A percentile compares a stretch with the other conserved stretches of the same genome.
Conservation (phyloP, 1,140 invertebrate genomes). For the Elysia chlorotica region DNA sequence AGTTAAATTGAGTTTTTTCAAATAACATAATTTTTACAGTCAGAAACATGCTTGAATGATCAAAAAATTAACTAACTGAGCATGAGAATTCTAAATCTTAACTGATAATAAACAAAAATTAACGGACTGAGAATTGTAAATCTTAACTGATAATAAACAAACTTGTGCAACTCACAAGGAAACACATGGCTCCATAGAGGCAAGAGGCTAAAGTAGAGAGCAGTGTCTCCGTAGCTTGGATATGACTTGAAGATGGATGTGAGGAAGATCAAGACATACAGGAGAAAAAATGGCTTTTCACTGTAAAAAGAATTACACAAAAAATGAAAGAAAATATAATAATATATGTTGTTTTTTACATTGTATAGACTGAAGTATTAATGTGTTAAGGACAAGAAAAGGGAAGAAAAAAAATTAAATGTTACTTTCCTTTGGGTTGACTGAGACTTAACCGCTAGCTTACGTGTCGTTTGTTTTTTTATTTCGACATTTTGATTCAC, state of each 20-base stretch:
- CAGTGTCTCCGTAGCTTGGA: constrained; percentile 92
- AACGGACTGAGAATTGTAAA: no score
- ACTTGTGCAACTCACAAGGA: constrained; percentile 78
- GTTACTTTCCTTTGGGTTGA: no score
- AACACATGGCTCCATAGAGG: constrained; percentile 91
- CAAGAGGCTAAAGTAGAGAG: constrained; percentile 86
- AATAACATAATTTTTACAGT: no score
- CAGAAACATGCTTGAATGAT: no score
- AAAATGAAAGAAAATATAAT: background rate
- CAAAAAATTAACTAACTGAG: no score
- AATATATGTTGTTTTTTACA: background rate
- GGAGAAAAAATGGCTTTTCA: constrained; percentile 81
- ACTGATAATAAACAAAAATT: no score
- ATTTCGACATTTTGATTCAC: background rate
- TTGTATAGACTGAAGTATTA: no score
- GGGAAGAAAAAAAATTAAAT: no score
- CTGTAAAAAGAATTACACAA: constrained; percentile 59
- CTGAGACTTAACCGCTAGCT: background rate
- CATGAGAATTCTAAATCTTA: no score
- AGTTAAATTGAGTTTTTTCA: no score
- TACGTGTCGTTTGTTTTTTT: background rate
- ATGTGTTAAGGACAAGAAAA: no score
- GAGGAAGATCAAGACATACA: constrained; percentile 82
- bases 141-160: no score
- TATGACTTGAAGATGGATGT: constrained; percentile 96